Evolutionary conservation across 2,113 vertebrate genomes (phyloP), one percentile per base, ranked within the genome.

Genomic region (Plestiodon gilberti): DNA sequence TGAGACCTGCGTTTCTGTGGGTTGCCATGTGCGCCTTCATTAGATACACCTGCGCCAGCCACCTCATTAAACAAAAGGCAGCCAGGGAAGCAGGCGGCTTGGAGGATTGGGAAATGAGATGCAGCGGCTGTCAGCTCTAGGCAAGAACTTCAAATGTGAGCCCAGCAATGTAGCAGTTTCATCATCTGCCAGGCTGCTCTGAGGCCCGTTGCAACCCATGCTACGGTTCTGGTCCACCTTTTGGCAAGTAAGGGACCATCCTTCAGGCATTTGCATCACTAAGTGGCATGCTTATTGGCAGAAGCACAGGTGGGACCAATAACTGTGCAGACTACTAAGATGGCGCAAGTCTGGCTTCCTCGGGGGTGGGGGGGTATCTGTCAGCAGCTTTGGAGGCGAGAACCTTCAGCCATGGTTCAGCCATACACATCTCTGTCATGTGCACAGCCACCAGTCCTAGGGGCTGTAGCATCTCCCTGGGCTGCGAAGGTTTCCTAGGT

Each of bases 51-150:
- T 28, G 17, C 30, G n/a, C 33, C 78, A 70, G 48, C 43, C 0
- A 0, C 13, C n/a, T 82, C 57, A 33, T 64, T 64, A 62, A 10
- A 0, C 64, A 62, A 38, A 77, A 69, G 23, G 40, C 6, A 2
- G 2, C 25, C 0, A 10, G 83, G 62, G 79, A 69, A 28, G 30
- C 0, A 0, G 28, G 40, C 48, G 43, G 64, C 81, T 43, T 59
- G 17, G 10, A 71, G 70, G 30, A n/a, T 70, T 71, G 1, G 0
- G 38, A 70, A 86, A n/a, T 57, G 30, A 76, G 78, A 8, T 3
- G 2, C 4, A 0, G 0, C 1, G 11, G 40, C 28, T 73, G 82
- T 9, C 73, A 84, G 88, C 73, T 65, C 64, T 62, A 69, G 6
- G 6, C 15, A 62, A 61, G 25, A 55, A 75, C 43, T 48, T 1